These are phyloP conservation scores for Rousettus leschenaultii DNA, from an alignment of 2,113 vertebrate species.

Conservation along the genomic window DNA sequence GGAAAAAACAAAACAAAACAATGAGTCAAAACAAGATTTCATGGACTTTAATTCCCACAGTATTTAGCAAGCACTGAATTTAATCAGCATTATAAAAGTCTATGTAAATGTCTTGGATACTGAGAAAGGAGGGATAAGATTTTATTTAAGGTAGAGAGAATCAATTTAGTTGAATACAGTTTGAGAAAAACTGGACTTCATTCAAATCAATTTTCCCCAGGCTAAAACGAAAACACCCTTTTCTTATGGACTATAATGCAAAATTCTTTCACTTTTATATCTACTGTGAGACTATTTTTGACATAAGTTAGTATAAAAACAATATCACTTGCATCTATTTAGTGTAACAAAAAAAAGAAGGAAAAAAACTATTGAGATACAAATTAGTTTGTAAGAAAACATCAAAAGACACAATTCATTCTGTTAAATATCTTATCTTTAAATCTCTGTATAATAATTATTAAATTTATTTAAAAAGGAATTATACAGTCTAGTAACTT, in stretches of 20 bases:
- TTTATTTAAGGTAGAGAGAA: conserved; percentile 78
- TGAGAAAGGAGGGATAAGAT: conserved; percentile 50
- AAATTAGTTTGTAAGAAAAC: conserved; percentile 64
- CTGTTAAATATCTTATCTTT: conserved; percentile 13
- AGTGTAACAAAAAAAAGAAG: conserved; percentile 47
- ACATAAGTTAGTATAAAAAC: conserved; percentile 55
- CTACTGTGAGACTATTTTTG: conserved; percentile 68
- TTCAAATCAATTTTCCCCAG: conserved; percentile 76
- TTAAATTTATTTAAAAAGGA: neutral
- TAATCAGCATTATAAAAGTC: conserved; percentile 83
- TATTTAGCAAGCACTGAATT: conserved; percentile 78
- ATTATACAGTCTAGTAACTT: conserved; percentile 10
- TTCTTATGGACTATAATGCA: conserved; percentile 59
- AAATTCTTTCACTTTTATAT: conserved; percentile 61
- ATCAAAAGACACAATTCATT: conserved; percentile 44
- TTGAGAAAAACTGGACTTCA: conserved; percentile 76
- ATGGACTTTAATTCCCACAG: conserved; percentile 84
- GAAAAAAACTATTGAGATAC: conserved; percentile 48
- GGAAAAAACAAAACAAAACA: neutral
- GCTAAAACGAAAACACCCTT: conserved; percentile 64
- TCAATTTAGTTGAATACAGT: conserved; percentile 75
- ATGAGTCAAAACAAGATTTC: conserved; percentile 81
- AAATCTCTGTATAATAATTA: conserved; percentile 51
- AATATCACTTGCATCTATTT: conserved; percentile 62
- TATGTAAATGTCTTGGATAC: conserved; percentile 66